Base-by-base conservation (phyloP, 2,888 invertebrate genomes). In the Alsophila aescularia region DNA sequence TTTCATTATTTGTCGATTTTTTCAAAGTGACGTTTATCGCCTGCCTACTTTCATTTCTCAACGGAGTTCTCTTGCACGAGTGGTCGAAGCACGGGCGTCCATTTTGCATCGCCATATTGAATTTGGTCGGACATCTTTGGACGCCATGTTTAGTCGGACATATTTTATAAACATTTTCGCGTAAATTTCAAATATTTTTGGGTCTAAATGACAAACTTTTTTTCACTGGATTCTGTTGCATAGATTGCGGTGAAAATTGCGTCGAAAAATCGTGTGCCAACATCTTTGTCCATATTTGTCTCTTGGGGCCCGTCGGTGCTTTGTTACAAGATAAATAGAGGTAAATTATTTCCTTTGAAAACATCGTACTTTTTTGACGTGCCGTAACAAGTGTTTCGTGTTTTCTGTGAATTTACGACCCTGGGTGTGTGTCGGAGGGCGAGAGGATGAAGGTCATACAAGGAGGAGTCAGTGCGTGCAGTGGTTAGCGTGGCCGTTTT, bases 131-230 rank as follows among this genome's bases (percentile, higher is more conserved):
- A 93, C 93, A 93, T 93, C 91, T 93, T 93, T 92, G 92, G 92
- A 92, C 93, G 94, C 94, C 94, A 94, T 94, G 93, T 94, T 94
- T 93, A 93, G 93, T 93, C 94, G 93, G 94, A 94, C 94, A 94
- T 94, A 93, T 94, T 94, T 94, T 93, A 94, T 94, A 94, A 94
- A 94, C 93, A 94, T 92, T 92, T 92, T 92, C 90, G 89, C 89
- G 89, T 92, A 92, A 92, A 85, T 92, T 92, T 92, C 89, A 92
- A 92, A 92, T 92, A 90, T 90, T 91, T 89, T 88, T 83, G 72
- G 77, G 83, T 79, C 78, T 81, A 84, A 86, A 84, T 86, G 89
- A 80, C 79, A 76, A 88, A 89, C 84, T 86, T 90, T 91, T 77
- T 90, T 90, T 88, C 89, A 86, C 85, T 86, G 82, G 80, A 85